Evolutionary conservation across 1,140 invertebrate genomes (phyloP).

Genomic region (Bombyx mori): ASM3026992v2 NC_085124.1:10409001-10409500

Average conservation of each 20-base stretch:
- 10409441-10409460: constrained; percentile 76
- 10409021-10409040: too few species aligned
- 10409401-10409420: constrained; percentile 78
- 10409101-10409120: constrained; percentile 56
- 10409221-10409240: constrained; percentile 74
- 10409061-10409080: too few species aligned
- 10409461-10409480: constrained; percentile 61
- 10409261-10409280: constrained; percentile 81
- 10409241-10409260: constrained; percentile 79
- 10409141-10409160: constrained; percentile 73
- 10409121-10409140: constrained; percentile 71
- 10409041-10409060: too few species aligned
- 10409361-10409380: too few species aligned
- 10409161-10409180: constrained; percentile 73
- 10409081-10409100: not conserved
- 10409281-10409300: constrained; percentile 76
- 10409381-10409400: constrained; percentile 39
- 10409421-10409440: constrained; percentile 76
- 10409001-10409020: too few species aligned
- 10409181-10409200: constrained; percentile 75
- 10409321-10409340: constrained; percentile 60
- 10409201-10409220: constrained; percentile 58
- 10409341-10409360: too few species aligned
- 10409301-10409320: constrained; percentile 81
- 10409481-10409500: not conserved